Evolutionary conservation across 2,888 invertebrate species (phyloP).

Genomic region (Chrysomela aeneicollis): DNA sequence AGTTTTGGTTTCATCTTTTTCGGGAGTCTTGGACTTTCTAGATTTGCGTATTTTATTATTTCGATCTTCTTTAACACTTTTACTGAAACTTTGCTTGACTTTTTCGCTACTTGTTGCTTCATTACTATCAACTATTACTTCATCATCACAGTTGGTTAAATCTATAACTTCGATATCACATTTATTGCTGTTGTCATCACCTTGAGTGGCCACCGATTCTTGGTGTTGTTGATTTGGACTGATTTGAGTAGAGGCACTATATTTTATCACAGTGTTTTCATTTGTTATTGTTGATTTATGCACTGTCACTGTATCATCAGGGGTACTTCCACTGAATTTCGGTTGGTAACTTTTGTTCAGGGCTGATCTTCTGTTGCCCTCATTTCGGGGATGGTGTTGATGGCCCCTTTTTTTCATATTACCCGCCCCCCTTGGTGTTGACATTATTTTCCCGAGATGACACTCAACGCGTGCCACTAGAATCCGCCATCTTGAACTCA

Average conservation of each 20-base stretch:
- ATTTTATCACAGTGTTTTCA: slow-evolving; percentile 43
- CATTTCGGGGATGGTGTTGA: slow-evolving; percentile 77
- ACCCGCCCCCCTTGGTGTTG: slow-evolving; percentile 70
- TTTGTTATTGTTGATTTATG: slow-evolving; percentile 42
- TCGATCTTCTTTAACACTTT: slow-evolving; percentile 43
- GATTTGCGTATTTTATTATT: slow-evolving; percentile 48
- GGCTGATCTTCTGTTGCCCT: slow-evolving; percentile 63
- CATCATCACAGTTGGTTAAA: slow-evolving; percentile 60
- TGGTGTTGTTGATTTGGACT: slow-evolving; percentile 50
- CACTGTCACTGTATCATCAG: slow-evolving; percentile 45
- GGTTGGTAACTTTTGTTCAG: slow-evolving; percentile 57
- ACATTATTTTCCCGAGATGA: slow-evolving; percentile 58
- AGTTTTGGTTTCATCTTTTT: slow-evolving; percentile 35
- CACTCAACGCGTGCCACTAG: slow-evolving; percentile 60
- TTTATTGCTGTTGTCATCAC: slow-evolving; percentile 36
- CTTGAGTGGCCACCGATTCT: slow-evolving; percentile 35
- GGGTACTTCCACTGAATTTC: slow-evolving; percentile 50
- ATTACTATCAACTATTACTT: slow-evolving; percentile 46
- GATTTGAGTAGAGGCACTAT: slow-evolving; percentile 52
- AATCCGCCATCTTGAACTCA: slow-evolving; percentile 70
- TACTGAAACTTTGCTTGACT: slow-evolving; percentile 25
- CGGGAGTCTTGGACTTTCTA: slow-evolving; percentile 27
- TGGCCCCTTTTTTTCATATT: slow-evolving; percentile 74
- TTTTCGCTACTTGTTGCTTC: slow-evolving; percentile 30
- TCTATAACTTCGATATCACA: slow-evolving; percentile 57